Evolutionary conservation across 2,797 vertebrate species (phyloP), one percentile per base, ranked within the genome.

Genomic region (Eremophila alpestris): DNA sequence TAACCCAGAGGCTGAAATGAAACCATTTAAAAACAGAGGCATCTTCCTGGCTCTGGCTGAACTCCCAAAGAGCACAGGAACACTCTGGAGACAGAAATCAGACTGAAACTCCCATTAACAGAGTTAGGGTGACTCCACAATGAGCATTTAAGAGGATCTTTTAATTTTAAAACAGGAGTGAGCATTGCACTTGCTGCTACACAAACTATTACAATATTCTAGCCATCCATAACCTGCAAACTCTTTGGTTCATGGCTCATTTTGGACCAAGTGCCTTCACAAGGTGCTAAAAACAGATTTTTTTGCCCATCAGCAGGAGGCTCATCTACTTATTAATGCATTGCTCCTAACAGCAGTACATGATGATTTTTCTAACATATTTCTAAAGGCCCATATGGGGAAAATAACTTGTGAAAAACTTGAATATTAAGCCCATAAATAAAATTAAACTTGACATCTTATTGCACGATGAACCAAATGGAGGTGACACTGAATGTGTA

Each of bases 391-490:
- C 86, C 64, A 82, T 83, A 78, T 68, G 76, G 85, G 93, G 73
- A 86, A 91, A 94, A 86, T 43, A 73, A 83, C 70, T 88, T 67
- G 48, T 34, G 67, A 93, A 90, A 95, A 96, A 86, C 74, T 65
- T 90, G 67, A 90, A 73, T 81, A 89, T 91, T 91, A 91, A 91
- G 71, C 40, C 70, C 77, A 84, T 88, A 94, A 96, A 96, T 88
- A 94, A 93, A 89, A 89, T 79, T 21, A 82, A 86, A 88, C 20
- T 12, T 54, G 63, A 81, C 6, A 4, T 69, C 67, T 84, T 65
- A 92, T 82, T 70, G 59, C 59, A 63, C 0, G 1, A 89, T 69
- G 79, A 93, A 93, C 76, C 70, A 86, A 81, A 83, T 7, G 56
- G 58, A 78, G 70, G 34, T 85, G 83, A 78, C 2, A 5, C 58